Base-by-base conservation (phyloP, 2,797 vertebrate genomes). In the Brotula barbata region DNA sequence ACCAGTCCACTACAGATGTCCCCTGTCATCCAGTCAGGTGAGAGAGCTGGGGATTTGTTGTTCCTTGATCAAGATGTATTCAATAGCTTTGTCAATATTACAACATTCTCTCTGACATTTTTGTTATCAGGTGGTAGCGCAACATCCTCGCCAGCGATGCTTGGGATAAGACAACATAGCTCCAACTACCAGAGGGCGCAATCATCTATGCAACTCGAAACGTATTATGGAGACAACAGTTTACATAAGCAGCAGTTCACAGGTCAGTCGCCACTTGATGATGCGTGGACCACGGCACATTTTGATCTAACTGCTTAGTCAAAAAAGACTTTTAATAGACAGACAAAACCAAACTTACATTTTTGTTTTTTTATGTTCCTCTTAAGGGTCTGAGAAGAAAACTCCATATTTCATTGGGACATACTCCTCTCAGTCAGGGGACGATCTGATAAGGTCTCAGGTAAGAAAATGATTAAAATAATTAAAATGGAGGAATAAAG, bases 131-230 rank as follows among this genome's bases (percentile, higher is more conserved):
- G 95, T 45, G 96, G 95, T 56, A 99, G 96, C 81, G 96, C 95
- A 0, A 98, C 95, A 37, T 99, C 97, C 7, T 99, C 97, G 2
- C 97, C 97, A 1, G 97, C 97, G 20, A 90, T 98, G 88, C 83
- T 99, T 79, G 96, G 96, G 62, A 95, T 98, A 67, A 88, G 94
- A 84, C 92, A 96, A 58, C 94, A 95, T 79, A 93, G 92, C 71
- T 92, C 94, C 0, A 94, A 95, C 64, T 95, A 97, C 14, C 94
- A 96, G 84, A 92, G 94, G 80, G 93, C 93, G 0, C 95, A 95
- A 85, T 92, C 96, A 68, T 93, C 97, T 94, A 92, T 97, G 96
- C 97, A 99, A 94, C 96, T 97, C 74, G 94, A 97, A 81, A 93
- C 91, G 20, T 96, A 91, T 89, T 97, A 97, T 59, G 95, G 94